A percentile compares a stretch with the other conserved stretches of the same genome.
phyloP scores from a whole-genome alignment of 2,888 invertebrate species.

The Apantesis nais region DNA sequence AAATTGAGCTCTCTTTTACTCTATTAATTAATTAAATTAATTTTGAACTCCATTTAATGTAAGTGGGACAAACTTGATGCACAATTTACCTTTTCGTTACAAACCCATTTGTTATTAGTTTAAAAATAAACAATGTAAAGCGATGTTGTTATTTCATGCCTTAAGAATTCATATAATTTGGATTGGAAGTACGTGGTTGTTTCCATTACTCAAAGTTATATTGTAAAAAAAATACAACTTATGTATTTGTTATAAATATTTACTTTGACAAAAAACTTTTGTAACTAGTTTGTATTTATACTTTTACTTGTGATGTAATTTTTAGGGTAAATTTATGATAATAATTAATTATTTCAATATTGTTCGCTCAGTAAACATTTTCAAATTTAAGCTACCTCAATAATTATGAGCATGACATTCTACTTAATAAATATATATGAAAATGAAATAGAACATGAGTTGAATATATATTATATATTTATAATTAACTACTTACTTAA shows the following conservation, averaged over 20 bases:
- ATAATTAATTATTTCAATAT: neutral
- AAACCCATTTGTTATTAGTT: neutral
- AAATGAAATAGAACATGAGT: neutral
- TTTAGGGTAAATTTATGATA: neutral
- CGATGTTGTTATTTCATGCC: neutral
- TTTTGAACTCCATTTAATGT: neutral
- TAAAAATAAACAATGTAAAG: neutral
- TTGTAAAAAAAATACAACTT: neutral
- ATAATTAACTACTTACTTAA: neutral
- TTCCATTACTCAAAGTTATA: neutral
- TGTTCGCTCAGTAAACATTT: neutral
- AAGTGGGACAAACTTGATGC: slow-evolving; percentile 1
- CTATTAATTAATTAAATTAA: neutral
- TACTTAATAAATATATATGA: neutral
- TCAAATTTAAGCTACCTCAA: neutral
- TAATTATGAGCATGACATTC: slow-evolving; percentile 5
- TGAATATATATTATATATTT: neutral
- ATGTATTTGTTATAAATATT: neutral
- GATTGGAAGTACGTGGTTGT: neutral
- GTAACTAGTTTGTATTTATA: neutral
- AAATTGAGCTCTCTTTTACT: neutral
- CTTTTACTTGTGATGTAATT: neutral
- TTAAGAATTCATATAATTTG: neutral
- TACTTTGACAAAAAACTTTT: neutral
- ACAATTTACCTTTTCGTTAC: neutral